Conservation (phyloP, 2,113 vertebrate genomes). For the Lipotes vexillifer region DNA sequence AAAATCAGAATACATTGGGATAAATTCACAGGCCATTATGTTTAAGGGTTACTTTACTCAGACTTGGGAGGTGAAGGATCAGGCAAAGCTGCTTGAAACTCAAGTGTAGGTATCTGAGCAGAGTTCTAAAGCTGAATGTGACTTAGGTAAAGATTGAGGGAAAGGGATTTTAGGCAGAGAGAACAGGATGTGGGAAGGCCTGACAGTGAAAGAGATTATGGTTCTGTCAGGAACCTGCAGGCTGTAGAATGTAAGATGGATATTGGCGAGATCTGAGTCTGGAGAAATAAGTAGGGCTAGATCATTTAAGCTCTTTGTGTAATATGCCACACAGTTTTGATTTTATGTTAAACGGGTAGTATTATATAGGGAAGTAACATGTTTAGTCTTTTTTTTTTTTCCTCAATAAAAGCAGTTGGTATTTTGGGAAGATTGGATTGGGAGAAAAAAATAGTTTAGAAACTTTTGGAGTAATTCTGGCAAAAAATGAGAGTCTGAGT, state of each 20-base stretch:
- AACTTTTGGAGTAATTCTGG: conserved; percentile 4
- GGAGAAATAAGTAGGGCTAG: not conserved
- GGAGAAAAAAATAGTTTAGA: not conserved
- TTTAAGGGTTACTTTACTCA: not conserved
- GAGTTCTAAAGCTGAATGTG: not conserved
- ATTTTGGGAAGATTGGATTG: conserved; percentile 16
- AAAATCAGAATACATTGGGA: not conserved
- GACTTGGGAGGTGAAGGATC: not conserved
- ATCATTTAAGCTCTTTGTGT: not conserved
- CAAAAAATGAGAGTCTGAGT: not conserved
- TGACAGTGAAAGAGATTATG: not conserved
- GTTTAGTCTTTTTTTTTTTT: not conserved
- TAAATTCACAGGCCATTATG: not conserved
- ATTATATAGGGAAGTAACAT: not conserved
- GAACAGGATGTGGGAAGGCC: not conserved
- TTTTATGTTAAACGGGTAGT: not conserved
- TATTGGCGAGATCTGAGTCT: not conserved
- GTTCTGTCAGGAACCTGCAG: not conserved
- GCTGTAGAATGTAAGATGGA: not conserved
- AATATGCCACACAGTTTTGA: not conserved
- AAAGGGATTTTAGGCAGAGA: not conserved
- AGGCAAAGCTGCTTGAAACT: not conserved
- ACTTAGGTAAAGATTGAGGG: not conserved
- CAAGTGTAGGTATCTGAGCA: not conserved
- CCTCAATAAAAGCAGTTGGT: not conserved